Base-by-base conservation (phyloP, 1,140 invertebrate species). In the Gryon sp. region DNA sequence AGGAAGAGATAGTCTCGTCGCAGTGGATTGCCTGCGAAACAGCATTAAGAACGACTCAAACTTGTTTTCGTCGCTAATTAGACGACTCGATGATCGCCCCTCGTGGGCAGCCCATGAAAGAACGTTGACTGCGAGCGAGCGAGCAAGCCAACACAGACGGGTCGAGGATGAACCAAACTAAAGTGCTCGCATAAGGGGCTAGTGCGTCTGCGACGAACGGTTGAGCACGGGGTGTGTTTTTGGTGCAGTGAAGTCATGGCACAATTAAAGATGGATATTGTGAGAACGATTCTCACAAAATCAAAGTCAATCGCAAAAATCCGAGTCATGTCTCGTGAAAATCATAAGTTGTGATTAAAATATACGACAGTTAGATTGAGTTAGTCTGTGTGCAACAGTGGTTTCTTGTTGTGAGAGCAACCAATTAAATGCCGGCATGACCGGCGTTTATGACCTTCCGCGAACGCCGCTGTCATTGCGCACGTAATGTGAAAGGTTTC, bases 61-160 rank as follows among this genome's bases (percentile, higher is more conserved):
- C 87, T 89, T 86, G 88, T 89, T 89, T 89, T 89, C 86, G 87
- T 89, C 85, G 87, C 88, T 89, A 89, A 89, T 89, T 89, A 89
- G 86, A 86, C 86, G 85, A 86, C 85, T 89, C 86, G 84, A 88
- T 88, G 87, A 87, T 85, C 84, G 85, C 82, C 81, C 83, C 77
- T 82, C 82, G 76, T 53, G 59, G 53, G 72, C 48, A 84, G 83
- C 83, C 84, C 86, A 86, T 86, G 85, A 86, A 84, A 80, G 82
- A 84, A 81, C 83, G 80, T 80, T 80, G 83, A 69, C 68, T 73
- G 78, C 40, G 24, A 15, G 65, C 78, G 69, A 80, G 46, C 53
- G 52, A n/a, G n/a, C n/a, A n/a, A n/a, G n/a, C n/a, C n/a, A n/a
- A n/a, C n/a, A n/a, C n/a, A n/a, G 69, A 82, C 46, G 69, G 70